A percentile compares a stretch with the other conserved stretches of the same genome.
Evolutionary conservation across 2,888 invertebrate genomes (phyloP).

Genomic region (Nemoura dubitans): DNA sequence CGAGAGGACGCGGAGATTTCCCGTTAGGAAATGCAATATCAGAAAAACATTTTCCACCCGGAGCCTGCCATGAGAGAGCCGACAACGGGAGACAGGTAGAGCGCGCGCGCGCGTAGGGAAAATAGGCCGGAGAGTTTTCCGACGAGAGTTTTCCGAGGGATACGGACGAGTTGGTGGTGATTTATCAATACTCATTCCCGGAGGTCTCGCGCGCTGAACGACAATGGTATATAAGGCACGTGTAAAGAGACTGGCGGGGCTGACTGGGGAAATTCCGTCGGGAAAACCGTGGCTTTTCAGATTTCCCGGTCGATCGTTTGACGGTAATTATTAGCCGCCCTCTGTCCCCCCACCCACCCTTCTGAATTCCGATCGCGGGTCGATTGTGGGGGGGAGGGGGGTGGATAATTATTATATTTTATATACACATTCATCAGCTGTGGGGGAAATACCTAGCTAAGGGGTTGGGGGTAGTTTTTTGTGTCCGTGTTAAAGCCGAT

Average conservation of each 20-base stretch:
- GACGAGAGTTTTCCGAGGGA: neutral
- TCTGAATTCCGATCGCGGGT: neutral
- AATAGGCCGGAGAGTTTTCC: neutral
- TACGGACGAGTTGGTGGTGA: neutral
- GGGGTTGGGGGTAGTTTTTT: neutral
- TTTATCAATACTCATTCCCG: neutral
- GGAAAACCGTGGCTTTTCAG: neutral
- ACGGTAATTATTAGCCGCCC: neutral
- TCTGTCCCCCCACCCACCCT: neutral
- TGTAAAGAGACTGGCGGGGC: neutral
- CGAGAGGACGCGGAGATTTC: constrained; percentile 10
- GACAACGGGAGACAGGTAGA: neutral
- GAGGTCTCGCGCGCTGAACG: neutral
- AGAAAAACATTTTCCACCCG: constrained; percentile 7
- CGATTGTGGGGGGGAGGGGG: neutral
- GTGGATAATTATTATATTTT: neutral
- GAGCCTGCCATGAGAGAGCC: neutral
- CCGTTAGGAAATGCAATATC: constrained; percentile 17
- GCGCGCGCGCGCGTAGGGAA: neutral
- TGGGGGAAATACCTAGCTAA: neutral
- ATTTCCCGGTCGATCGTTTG: neutral
- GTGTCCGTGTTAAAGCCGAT: neutral
- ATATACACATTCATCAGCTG: neutral
- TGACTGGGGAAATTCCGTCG: neutral
- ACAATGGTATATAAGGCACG: neutral